Percentiles rank a stretch among this genome's conserved stretches.
phyloP scores from a whole-genome alignment of 2,888 invertebrate species.

The Nomada hirtipes region DNA sequence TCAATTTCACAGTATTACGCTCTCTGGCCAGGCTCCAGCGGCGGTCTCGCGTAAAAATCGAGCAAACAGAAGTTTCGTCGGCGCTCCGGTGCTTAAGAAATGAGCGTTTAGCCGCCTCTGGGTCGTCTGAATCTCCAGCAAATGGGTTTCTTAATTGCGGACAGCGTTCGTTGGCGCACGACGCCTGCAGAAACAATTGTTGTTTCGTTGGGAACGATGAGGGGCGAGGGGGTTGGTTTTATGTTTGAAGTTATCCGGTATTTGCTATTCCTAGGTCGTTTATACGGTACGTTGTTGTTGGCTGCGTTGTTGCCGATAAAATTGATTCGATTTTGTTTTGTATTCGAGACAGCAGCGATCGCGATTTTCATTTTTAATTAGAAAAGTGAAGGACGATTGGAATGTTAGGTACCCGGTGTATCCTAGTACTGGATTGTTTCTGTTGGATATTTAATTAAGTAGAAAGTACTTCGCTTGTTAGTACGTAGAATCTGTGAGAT shows the following conservation, averaged over 20 bases:
- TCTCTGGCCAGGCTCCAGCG: slow-evolving; percentile 18
- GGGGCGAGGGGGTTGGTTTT: background rate
- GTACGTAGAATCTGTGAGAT: too few relatives aligned
- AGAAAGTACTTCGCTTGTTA: too few relatives aligned
- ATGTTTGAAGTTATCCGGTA: background rate
- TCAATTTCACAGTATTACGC: slow-evolving; percentile 35
- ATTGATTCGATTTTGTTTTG: background rate
- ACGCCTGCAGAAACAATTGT: slow-evolving; percentile 9
- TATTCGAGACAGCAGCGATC: too few relatives aligned
- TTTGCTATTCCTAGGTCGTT: background rate
- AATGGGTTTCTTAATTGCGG: slow-evolving; percentile 37
- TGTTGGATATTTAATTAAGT: too few relatives aligned
- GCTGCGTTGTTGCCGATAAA: background rate
- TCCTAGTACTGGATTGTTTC: too few relatives aligned
- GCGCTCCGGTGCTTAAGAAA: background rate
- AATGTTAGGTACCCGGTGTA: too few relatives aligned
- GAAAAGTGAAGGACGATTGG: too few relatives aligned
- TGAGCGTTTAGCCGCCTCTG: slow-evolving; percentile 4
- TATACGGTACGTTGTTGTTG: background rate
- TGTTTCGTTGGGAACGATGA: background rate
- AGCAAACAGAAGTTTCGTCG: slow-evolving; percentile 14
- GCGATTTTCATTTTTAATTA: too few relatives aligned
- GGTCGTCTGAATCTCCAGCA: slow-evolving; percentile 8
- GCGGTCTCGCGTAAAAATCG: slow-evolving; percentile 22
- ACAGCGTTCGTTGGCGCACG: slow-evolving; percentile 1